Evolutionary conservation across 2,113 vertebrate species (phyloP), one percentile per base, ranked within the genome.

Genomic region (Ochotona curzoniae): DNA sequence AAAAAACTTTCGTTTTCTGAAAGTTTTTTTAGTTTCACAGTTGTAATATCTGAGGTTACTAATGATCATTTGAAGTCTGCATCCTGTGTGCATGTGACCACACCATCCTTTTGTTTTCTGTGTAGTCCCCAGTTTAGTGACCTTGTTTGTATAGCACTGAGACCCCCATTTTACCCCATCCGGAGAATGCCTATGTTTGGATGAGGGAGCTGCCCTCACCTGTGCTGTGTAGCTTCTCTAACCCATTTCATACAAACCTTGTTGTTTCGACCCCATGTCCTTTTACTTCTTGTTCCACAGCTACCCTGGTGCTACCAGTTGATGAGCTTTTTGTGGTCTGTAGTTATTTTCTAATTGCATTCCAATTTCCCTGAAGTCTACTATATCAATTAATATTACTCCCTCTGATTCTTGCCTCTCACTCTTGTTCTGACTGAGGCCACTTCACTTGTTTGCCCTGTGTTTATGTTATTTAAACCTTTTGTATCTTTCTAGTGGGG

Each of bases 11-110:
- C 63, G 28, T 91, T 92, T 92, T 75, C 71, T 93, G 51, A 51
- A 96, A 94, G 63, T 67, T 93, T 54, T 75, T 94, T 81, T 82
- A 66, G 38, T 95, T 90, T 93, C 51, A 63, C 90, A 30, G 17
- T 81, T 91, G 54, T 82, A 49, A 64, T 66, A 71, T 54, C 49
- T 81, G 49, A 87, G 7, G 8, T 93, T 81, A 88, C 73, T 89
- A 89, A 83, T 87, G 47, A 26, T 94, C 78, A 64, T 85, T 93
- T 49, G 69, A 80, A 70, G 21, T 92, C 76, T 67, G 5, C 23
- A 51, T 79, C 74, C 44, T 30, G 8, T 91, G 32, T 83, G 44
- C 89, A 2, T 91, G 66, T 74, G 38, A 71, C 64, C 44, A 78
- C 28, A 15, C 73, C 81, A 44, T 73, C 49, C 49, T 15, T 7